Percentiles rank a stretch among this genome's conserved stretches.
Conservation (phyloP, 2,888 invertebrate genomes). For the Oligia fasciuncula region DNA sequence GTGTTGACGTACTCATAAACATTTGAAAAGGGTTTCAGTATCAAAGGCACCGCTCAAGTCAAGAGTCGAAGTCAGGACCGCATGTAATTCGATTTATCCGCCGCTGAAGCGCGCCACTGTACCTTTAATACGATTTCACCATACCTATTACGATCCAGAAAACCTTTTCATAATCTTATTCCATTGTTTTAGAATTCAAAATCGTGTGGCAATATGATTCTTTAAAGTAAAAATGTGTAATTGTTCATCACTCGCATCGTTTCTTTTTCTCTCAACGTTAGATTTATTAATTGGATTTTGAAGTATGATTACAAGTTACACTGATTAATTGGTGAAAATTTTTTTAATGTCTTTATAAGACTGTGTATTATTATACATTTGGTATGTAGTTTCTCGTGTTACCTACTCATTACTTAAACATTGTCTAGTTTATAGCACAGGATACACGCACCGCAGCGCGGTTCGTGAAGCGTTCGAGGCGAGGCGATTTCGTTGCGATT, state of each 20-base stretch:
- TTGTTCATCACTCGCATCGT: constrained; percentile 7
- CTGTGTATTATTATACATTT: constrained; percentile 20
- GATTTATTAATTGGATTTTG: constrained; percentile 50
- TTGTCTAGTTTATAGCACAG: background rate
- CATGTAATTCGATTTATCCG: constrained; percentile 79
- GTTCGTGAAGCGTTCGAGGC: too few species aligned
- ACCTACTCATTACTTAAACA: background rate
- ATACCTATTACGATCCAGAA: constrained; percentile 54
- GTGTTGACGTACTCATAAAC: constrained; percentile 62
- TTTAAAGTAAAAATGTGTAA: constrained; percentile 19
- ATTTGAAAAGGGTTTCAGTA: constrained; percentile 74
- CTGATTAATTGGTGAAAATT: constrained; percentile 39
- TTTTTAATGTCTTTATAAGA: constrained; percentile 6
- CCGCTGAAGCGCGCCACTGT: constrained; percentile 71
- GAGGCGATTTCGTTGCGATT: too few species aligned
- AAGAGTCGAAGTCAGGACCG: constrained; percentile 75
- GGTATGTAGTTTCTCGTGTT: constrained; percentile 7
- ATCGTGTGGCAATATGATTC: constrained; percentile 12
- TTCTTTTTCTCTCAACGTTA: constrained; percentile 26
- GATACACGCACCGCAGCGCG: background rate
- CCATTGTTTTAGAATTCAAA: constrained; percentile 18
- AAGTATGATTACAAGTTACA: constrained; percentile 15
- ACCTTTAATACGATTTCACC: constrained; percentile 74
- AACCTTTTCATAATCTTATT: constrained; percentile 43
- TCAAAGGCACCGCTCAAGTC: constrained; percentile 75